Evolutionary conservation across 2,113 vertebrate species (phyloP).

Genomic region (Sakesphorus luctuosus): DNA sequence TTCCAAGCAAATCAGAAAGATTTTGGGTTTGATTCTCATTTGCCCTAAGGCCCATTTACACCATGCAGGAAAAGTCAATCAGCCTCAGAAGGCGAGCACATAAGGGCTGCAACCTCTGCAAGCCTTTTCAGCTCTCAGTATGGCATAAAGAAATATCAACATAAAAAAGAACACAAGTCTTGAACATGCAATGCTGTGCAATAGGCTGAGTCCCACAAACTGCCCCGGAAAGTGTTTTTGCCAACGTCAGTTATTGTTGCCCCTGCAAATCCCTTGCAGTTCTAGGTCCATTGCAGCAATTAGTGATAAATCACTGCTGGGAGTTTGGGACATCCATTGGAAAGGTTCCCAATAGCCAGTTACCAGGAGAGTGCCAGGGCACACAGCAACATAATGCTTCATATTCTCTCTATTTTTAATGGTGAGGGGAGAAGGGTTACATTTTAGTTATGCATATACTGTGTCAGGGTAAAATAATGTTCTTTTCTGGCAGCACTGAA

Average conservation of each 20-base stretch:
- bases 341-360: constrained; percentile 13
- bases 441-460: constrained; percentile 35
- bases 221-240: background rate
- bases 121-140: background rate
- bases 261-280: background rate
- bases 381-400: background rate
- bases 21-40: background rate
- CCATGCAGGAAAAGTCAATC: background rate
- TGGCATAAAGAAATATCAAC: background rate
- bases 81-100: background rate
- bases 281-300: background rate
- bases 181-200: background rate
- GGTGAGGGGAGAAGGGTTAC: background rate
- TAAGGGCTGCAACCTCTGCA: background rate
- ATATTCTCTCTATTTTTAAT: background rate
- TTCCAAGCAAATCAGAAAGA: background rate
- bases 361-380: background rate
- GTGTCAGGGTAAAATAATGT: constrained; percentile 25
- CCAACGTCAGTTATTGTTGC: background rate
- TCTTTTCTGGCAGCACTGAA: constrained; percentile 32
- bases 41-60: background rate
- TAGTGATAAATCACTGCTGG: constrained; percentile 64
- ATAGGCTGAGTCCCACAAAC: background rate
- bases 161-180: background rate
- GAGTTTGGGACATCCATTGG: constrained; percentile 20